These are phyloP conservation scores for Leptinotarsa defecta DNA, from an alignment of 1,140 invertebrate genomes.

Conservation along the genomic window DNA sequence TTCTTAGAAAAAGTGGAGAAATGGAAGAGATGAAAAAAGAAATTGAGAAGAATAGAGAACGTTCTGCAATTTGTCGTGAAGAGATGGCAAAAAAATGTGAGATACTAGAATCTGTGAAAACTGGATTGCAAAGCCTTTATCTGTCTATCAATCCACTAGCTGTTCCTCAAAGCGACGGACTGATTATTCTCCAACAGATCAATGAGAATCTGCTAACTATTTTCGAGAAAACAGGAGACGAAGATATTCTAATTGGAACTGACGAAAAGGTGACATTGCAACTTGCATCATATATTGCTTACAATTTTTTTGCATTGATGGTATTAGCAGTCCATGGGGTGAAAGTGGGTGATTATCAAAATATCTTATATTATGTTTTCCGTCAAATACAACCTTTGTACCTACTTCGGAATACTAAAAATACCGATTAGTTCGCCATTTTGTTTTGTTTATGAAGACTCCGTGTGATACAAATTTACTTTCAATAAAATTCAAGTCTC, in stretches of 20 bases:
- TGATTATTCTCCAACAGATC: slow-evolving; percentile 26
- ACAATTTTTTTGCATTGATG: too few relatives aligned
- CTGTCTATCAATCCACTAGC: slow-evolving; percentile 39
- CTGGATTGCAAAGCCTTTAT: slow-evolving; percentile 35
- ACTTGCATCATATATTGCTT: too few relatives aligned
- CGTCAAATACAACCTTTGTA: too few relatives aligned
- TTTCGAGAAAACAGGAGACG: slow-evolving; percentile 22
- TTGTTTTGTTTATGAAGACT: too few relatives aligned
- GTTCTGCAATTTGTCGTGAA: slow-evolving; percentile 26
- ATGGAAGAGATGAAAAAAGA: slow-evolving; percentile 39
- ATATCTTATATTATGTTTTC: too few relatives aligned
- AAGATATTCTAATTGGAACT: not conserved
- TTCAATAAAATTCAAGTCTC: too few relatives aligned
- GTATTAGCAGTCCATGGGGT: too few relatives aligned
- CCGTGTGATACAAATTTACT: too few relatives aligned
- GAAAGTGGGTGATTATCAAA: too few relatives aligned
- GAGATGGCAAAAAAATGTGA: slow-evolving; percentile 34
- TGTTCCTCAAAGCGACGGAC: slow-evolving; percentile 26
- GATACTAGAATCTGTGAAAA: slow-evolving; percentile 24
- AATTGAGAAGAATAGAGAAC: slow-evolving; percentile 32
- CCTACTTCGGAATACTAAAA: too few relatives aligned
- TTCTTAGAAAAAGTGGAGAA: slow-evolving; percentile 41
- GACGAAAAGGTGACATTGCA: not conserved
- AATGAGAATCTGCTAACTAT: slow-evolving; percentile 31
- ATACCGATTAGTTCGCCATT: too few relatives aligned